Conservation (phyloP, 92 coral and sea anemone species). For the Metridium senile region DNA sequence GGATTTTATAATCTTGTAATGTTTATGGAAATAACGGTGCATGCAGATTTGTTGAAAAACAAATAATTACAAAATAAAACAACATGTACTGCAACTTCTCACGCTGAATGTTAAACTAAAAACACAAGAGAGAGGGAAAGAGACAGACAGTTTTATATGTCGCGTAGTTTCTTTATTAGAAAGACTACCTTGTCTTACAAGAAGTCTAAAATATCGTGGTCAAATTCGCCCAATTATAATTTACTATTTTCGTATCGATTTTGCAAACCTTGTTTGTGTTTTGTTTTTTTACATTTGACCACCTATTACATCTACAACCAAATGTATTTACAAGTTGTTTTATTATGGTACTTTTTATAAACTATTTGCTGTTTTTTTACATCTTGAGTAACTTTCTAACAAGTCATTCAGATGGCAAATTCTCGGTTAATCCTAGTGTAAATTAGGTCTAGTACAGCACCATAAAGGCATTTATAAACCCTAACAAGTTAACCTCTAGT, state of each 20-base stretch:
- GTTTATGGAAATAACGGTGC: neutral
- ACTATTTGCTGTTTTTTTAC: conserved; percentile 7
- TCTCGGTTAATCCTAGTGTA: neutral
- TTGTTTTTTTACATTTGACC: conserved; percentile 4
- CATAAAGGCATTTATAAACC: neutral
- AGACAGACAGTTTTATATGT: neutral
- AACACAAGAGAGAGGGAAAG: neutral
- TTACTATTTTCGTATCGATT: conserved; percentile 13
- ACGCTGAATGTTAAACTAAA: neutral
- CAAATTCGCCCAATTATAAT: conserved; percentile 38
- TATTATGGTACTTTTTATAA: conserved; percentile 18
- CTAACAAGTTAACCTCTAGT: neutral
- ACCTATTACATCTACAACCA: conserved; percentile 22
- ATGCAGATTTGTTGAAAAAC: neutral
- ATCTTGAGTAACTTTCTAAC: neutral
- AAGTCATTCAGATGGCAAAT: neutral
- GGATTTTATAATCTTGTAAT: neutral
- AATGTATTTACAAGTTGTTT: conserved; percentile 27
- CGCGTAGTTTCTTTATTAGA: conserved; percentile 10
- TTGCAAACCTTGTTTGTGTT: conserved; percentile 5
- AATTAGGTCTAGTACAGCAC: neutral
- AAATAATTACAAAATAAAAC: neutral
- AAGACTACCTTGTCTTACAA: conserved; percentile 8
- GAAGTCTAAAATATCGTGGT: conserved; percentile 12
- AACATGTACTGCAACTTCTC: neutral